Evolutionary conservation across 2,888 invertebrate genomes (phyloP), one percentile per base, ranked within the genome.

Genomic region (Ophion obscuratus): DNA sequence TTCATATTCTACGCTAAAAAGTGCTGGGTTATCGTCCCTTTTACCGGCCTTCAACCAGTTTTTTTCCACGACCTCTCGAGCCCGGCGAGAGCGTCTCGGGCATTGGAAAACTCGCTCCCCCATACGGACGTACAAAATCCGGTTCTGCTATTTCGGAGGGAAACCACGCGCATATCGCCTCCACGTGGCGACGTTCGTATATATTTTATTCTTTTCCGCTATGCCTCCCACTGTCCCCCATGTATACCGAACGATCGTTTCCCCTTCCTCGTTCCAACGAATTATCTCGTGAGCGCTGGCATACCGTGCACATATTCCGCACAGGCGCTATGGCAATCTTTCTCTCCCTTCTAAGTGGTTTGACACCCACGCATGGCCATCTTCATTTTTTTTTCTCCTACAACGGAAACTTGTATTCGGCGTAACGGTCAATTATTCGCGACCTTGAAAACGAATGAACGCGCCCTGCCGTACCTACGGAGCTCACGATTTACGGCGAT

Each of bases 171-270:
- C 53, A 53, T 53, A 53, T 53, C 47, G 59, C 61, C 44, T 80
- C 67, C 83, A 84, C 83, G 83, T 83, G 78, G 67, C 64, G 4
- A 53, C 73, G 66, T 68, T 20, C 36, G 9, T 64, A 53, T 64
- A 53, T 79, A 53, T 62, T 76, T 66, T 47, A 53, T 53, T 57
- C 31, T 64, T 59, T 57, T 57, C 11, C 27, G 36, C 40, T 47
- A 14, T 53, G 14, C 14, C 53, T 14, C 53, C 53, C 47, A 40
- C 61, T 40, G 53, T 79, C 67, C 36, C 36, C 27, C 53, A 17
- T 5, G 53, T 47, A 57, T 47, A 27, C 14, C 17, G 40, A 68
- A 24, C 27, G 40, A 53, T n/a, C 67, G 44, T 61, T 61, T 59
- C 75, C 68, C 80, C 67, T 53, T 61, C 40, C 14, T 62, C 20